Evolutionary conservation across 2,888 invertebrate species (phyloP).

Genomic region (Hypselothyrea guttata): DNA sequence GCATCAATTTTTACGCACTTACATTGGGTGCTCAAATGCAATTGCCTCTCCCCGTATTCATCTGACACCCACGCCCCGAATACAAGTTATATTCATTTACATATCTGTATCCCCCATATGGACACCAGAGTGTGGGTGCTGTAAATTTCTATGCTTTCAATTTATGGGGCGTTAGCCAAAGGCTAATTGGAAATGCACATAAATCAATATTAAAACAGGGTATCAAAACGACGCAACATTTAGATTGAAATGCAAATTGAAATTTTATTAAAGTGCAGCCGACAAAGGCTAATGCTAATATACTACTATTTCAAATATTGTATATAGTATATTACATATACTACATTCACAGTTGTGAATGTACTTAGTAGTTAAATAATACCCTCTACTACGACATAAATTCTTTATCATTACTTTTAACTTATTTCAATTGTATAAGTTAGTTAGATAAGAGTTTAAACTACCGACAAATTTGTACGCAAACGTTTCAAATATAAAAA

Average conservation of each 20-base stretch:
- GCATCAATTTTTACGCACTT: neutral
- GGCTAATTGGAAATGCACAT: constrained; percentile 64
- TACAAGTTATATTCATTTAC: constrained; percentile 2
- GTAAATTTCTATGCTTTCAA: constrained; percentile 25
- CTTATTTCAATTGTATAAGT: too few species aligned
- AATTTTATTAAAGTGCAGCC: constrained; percentile 26
- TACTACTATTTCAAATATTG: neutral
- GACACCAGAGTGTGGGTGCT: neutral
- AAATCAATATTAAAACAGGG: constrained; percentile 50
- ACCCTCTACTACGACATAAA: too few species aligned
- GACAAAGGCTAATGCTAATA: neutral
- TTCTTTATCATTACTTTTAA: too few species aligned
- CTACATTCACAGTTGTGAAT: too few species aligned
- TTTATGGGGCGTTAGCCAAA: constrained; percentile 52
- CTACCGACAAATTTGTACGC: too few species aligned
- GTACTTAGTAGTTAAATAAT: too few species aligned
- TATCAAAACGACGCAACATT: constrained; percentile 6
- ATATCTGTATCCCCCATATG: neutral
- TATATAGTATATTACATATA: too few species aligned
- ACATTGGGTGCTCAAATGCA: neutral
- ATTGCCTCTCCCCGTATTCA: too few species aligned
- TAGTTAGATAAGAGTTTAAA: too few species aligned
- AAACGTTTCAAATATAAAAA: too few species aligned
- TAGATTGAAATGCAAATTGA: constrained; percentile 22
- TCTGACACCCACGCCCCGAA: too few species aligned